Conservation (phyloP, 1,140 invertebrate species). For the Chionoecetes opilio region DNA sequence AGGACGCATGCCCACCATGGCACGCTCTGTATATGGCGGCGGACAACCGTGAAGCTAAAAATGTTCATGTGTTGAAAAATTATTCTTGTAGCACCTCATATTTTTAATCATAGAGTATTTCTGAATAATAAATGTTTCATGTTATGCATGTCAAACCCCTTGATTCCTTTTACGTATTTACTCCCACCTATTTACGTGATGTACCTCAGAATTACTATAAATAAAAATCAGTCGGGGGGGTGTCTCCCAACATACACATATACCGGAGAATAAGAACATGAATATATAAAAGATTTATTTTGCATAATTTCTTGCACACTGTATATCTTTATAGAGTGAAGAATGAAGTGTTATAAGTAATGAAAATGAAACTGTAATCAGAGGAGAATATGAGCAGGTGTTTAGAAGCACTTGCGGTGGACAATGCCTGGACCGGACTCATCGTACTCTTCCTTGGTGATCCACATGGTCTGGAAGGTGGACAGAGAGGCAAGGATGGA, state of each 20-base stretch:
- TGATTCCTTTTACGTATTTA: too few species aligned
- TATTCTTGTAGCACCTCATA: not conserved
- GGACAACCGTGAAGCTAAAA: conserved; percentile 16
- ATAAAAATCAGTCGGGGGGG: too few species aligned
- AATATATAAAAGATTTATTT: not conserved
- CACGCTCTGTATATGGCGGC: not conserved
- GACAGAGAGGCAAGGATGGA: conserved; percentile 74
- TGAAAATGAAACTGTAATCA: too few species aligned
- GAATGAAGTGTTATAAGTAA: not conserved
- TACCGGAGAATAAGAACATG: too few species aligned
- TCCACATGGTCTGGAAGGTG: conserved; percentile 78
- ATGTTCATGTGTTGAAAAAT: not conserved
- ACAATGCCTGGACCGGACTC: conserved; percentile 82
- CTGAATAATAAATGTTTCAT: too few species aligned
- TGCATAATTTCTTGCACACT: not conserved
- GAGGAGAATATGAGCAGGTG: not conserved
- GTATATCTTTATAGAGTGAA: not conserved
- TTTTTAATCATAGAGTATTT: too few species aligned
- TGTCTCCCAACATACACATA: too few species aligned
- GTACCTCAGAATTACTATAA: too few species aligned
- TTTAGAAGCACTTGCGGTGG: conserved; percentile 87
- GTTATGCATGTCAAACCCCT: too few species aligned
- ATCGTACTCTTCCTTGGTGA: conserved; percentile 73
- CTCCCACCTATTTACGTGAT: too few species aligned
- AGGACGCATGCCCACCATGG: not conserved